phyloP scores from a whole-genome alignment of 2,888 invertebrate genomes.

The Eubasilissa splendida region DNA sequence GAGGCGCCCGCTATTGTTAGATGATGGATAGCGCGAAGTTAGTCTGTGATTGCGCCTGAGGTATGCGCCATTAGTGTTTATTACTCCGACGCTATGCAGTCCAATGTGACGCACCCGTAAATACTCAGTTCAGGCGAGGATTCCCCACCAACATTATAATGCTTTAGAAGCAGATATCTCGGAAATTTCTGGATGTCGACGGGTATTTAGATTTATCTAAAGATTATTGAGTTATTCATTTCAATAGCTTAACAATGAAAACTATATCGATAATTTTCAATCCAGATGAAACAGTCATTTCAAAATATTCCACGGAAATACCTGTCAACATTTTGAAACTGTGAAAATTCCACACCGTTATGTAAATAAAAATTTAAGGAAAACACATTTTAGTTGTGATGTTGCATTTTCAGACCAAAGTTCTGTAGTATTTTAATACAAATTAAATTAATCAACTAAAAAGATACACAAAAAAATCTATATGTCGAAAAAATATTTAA shows the following conservation, averaged over 20 bases:
- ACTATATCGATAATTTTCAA: too few relatives aligned
- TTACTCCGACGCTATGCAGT: conserved; percentile 49
- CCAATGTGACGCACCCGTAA: conserved; percentile 34
- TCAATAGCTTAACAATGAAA: neutral
- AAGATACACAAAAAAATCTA: too few relatives aligned
- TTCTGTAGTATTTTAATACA: too few relatives aligned
- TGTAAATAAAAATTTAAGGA: too few relatives aligned
- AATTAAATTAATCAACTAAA: too few relatives aligned
- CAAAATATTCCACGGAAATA: too few relatives aligned
- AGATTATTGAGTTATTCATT: neutral
- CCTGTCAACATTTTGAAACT: too few relatives aligned
- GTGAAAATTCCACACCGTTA: too few relatives aligned
- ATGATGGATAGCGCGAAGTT: conserved; percentile 52
- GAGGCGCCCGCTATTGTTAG: conserved; percentile 42
- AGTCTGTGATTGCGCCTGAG: conserved; percentile 44
- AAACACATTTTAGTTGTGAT: too few relatives aligned
- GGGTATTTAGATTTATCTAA: neutral
- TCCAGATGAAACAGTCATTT: too few relatives aligned
- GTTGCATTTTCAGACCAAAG: too few relatives aligned
- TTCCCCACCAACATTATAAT: conserved; percentile 7
- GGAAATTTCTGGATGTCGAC: neutral
- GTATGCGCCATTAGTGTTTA: conserved; percentile 52
- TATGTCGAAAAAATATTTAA: too few relatives aligned
- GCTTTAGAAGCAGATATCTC: conserved; percentile 15
- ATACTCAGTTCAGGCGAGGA: conserved; percentile 36